Evolutionary conservation across 2,888 invertebrate genomes (phyloP).

Genomic region (Drosophila fulvimacula): DNA sequence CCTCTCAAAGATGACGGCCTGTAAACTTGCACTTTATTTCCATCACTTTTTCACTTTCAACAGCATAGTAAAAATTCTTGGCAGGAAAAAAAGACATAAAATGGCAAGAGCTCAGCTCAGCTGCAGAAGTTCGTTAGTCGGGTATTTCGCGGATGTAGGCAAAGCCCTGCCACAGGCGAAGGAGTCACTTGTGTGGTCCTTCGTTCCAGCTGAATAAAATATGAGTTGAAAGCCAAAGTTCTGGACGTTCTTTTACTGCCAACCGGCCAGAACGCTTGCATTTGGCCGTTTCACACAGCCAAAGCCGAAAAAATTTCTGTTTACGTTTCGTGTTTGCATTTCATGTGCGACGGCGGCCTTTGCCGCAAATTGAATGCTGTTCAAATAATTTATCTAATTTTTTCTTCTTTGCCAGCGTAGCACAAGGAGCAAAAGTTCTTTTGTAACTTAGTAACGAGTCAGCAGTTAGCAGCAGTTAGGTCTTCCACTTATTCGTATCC

Average conservation of each 20-base stretch:
- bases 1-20: slow-evolving; percentile 20
- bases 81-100: slow-evolving; percentile 18
- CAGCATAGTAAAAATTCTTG: slow-evolving; percentile 33
- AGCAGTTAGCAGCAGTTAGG: slow-evolving; percentile 33
- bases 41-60: slow-evolving; percentile 60
- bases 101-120: slow-evolving; percentile 60
- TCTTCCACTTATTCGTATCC: not conserved
- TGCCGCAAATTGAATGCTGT: slow-evolving; percentile 67
- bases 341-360: slow-evolving; percentile 42
- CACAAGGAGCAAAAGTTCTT: slow-evolving; percentile 13
- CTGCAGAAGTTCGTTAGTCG: slow-evolving; percentile 61
- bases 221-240: slow-evolving; percentile 59
- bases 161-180: slow-evolving; percentile 18
- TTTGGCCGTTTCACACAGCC: slow-evolving; percentile 23
- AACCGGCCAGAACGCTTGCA: slow-evolving; percentile 34
- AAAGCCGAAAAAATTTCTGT: slow-evolving; percentile 43
- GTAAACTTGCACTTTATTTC: slow-evolving; percentile 63
- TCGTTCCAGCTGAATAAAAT: slow-evolving; percentile 62
- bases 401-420: slow-evolving; percentile 16
- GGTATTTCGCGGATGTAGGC: slow-evolving; percentile 28
- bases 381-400: slow-evolving; percentile 69
- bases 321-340: slow-evolving; percentile 64
- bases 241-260: slow-evolving; percentile 55
- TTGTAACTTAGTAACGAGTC: slow-evolving; percentile 27
- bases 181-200: slow-evolving; percentile 51